Evolutionary conservation across 2,797 vertebrate genomes (phyloP).

Genomic region (Spheniscus humboldti): DNA sequence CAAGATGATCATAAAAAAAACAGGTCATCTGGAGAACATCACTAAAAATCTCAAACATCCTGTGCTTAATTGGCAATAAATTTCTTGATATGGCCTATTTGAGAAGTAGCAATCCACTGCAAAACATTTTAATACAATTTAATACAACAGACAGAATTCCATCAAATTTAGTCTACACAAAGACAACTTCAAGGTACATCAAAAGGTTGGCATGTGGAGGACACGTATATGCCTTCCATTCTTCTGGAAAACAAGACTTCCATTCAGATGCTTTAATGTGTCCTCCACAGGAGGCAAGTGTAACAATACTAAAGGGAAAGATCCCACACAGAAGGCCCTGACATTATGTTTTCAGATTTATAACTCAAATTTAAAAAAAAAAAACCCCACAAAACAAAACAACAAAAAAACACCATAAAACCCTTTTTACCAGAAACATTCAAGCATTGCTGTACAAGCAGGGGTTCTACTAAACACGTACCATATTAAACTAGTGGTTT

Average conservation of each 20-base stretch:
- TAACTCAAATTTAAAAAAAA: not conserved
- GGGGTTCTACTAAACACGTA: not conserved
- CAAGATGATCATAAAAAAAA: slow-evolving; percentile 55
- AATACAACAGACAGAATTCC: slow-evolving; percentile 21
- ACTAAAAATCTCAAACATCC: slow-evolving; percentile 62
- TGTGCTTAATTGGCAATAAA: slow-evolving; percentile 66
- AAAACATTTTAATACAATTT: slow-evolving; percentile 11
- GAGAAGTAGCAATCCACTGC: not conserved
- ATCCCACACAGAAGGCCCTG: not conserved
- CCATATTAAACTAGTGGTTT: not conserved
- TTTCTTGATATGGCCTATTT: slow-evolving; percentile 48
- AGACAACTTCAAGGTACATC: not conserved
- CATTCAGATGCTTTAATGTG: not conserved
- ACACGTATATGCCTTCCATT: not conserved
- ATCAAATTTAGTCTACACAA: not conserved
- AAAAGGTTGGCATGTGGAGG: not conserved
- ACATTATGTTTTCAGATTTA: not conserved
- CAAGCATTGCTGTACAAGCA: not conserved
- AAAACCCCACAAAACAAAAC: not conserved
- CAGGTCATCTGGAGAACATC: slow-evolving; percentile 56
- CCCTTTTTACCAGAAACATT: not conserved
- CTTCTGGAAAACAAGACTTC: not conserved
- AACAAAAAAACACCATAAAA: not conserved
- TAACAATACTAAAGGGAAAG: not conserved
- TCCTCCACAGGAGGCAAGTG: not conserved